Evolutionary conservation across 2,888 invertebrate genomes (phyloP).

Genomic region (Noctua fimbriata): DNA sequence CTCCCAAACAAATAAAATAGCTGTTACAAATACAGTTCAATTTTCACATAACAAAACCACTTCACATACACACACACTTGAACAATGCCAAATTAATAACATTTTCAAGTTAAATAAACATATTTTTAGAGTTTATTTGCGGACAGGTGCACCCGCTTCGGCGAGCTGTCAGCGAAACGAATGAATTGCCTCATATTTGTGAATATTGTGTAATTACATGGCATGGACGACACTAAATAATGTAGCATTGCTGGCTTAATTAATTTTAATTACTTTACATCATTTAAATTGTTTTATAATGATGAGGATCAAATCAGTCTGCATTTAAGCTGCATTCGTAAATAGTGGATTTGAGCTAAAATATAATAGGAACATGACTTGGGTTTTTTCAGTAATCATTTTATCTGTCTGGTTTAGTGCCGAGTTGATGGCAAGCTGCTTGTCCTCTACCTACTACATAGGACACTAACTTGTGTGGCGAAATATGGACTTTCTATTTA

Average conservation of each 20-base stretch:
- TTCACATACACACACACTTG: neutral
- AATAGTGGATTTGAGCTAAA: neutral
- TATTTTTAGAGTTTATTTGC: constrained; percentile 45
- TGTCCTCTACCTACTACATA: neutral
- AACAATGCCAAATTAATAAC: constrained; percentile 9
- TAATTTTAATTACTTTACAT: constrained; percentile 44
- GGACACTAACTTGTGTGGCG: neutral
- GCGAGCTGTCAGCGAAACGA: constrained; percentile 51
- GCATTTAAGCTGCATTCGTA: neutral
- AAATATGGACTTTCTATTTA: neutral
- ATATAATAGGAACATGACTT: neutral
- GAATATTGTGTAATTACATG: constrained; percentile 36
- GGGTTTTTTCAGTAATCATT: neutral
- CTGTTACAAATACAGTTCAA: neutral
- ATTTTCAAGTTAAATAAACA: constrained; percentile 48
- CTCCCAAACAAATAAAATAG: constrained; percentile 1
- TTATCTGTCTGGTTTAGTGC: neutral
- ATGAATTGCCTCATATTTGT: constrained; percentile 44
- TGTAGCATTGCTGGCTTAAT: constrained; percentile 33
- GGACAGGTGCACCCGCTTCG: constrained; percentile 50
- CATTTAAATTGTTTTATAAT: constrained; percentile 28
- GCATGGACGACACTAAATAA: constrained; percentile 32
- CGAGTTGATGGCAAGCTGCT: neutral
- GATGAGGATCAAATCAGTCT: constrained; percentile 8
- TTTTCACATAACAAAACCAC: constrained; percentile 16